Conservation (phyloP, 64 coral and sea anemone species). For the Montipora cactus region DNA sequence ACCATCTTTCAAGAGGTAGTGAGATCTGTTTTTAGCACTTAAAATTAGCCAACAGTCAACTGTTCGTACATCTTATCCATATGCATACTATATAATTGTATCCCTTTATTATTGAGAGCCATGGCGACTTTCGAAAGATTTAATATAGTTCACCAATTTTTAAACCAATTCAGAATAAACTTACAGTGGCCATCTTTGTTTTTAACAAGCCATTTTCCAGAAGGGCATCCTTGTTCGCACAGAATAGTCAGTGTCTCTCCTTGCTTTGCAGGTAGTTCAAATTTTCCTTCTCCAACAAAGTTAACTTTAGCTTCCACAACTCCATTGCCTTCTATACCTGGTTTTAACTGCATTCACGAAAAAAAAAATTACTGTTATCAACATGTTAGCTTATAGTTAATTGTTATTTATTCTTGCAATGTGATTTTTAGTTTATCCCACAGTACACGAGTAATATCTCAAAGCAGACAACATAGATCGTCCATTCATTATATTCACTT, state of each 20-base stretch:
- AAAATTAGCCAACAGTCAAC: too few relatives aligned
- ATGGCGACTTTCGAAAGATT: too few relatives aligned
- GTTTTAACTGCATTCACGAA: background rate
- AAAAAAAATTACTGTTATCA: background rate
- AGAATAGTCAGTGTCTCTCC: slow-evolving; percentile 17
- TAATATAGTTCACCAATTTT: background rate
- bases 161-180: background rate
- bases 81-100: too few relatives aligned
- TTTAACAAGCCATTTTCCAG: slow-evolving; percentile 65
- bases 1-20: too few relatives aligned
- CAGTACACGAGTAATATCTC: too few relatives aligned
- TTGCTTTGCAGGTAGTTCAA: slow-evolving; percentile 45
- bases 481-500: too few relatives aligned
- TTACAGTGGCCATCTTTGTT: slow-evolving; percentile 68
- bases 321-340: slow-evolving; percentile 9
- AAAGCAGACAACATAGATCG: too few relatives aligned
- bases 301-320: slow-evolving; percentile 40
- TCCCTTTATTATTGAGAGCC: too few relatives aligned
- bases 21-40: too few relatives aligned
- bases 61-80: too few relatives aligned
- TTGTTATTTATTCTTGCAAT: too few relatives aligned
- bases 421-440: too few relatives aligned
- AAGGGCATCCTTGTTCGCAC: slow-evolving; percentile 41
- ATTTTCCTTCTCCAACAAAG: slow-evolving; percentile 54
- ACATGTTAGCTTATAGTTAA: background rate